Evolutionary conservation across 2,888 invertebrate species (phyloP).

Genomic region (Drosophila anomelani): DNA sequence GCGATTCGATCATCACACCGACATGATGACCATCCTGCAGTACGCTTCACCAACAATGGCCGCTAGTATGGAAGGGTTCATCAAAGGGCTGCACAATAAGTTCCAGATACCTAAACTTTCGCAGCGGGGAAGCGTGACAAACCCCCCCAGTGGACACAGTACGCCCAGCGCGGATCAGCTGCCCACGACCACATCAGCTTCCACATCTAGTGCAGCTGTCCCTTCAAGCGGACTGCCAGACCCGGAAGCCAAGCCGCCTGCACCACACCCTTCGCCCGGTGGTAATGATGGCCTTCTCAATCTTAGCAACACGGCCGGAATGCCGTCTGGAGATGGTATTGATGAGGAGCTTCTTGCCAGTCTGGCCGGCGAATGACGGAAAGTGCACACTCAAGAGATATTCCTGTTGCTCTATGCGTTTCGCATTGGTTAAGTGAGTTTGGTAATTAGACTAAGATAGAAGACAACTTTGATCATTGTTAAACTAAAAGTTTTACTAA

Average conservation of each 20-base stretch:
- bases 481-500: slow-evolving; percentile 5
- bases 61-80: slow-evolving; percentile 89
- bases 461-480: neutral
- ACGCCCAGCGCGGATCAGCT: slow-evolving; percentile 19
- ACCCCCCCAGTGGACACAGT: slow-evolving; percentile 18
- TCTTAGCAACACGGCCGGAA: slow-evolving; percentile 32
- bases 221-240: slow-evolving; percentile 9
- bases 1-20: slow-evolving; percentile 81
- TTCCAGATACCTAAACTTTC: slow-evolving; percentile 95
- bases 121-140: slow-evolving; percentile 82
- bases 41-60: slow-evolving; percentile 86
- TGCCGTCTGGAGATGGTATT: slow-evolving; percentile 53
- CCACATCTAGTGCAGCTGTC: slow-evolving; percentile 32
- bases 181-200: slow-evolving; percentile 15
- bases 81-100: slow-evolving; percentile 91
- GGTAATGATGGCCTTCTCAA: slow-evolving; percentile 49
- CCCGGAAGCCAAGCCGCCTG: slow-evolving; percentile 40
- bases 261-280: slow-evolving; percentile 14
- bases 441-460: neutral
- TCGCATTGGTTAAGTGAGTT: slow-evolving; percentile 10
- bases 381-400: slow-evolving; percentile 80
- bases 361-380: slow-evolving; percentile 75
- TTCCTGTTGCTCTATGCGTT: slow-evolving; percentile 34
- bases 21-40: slow-evolving; percentile 86
- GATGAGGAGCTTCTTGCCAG: slow-evolving; percentile 74